Evolutionary conservation across 2,888 invertebrate species (phyloP).

Genomic region (Parochlus steinenii): DNA sequence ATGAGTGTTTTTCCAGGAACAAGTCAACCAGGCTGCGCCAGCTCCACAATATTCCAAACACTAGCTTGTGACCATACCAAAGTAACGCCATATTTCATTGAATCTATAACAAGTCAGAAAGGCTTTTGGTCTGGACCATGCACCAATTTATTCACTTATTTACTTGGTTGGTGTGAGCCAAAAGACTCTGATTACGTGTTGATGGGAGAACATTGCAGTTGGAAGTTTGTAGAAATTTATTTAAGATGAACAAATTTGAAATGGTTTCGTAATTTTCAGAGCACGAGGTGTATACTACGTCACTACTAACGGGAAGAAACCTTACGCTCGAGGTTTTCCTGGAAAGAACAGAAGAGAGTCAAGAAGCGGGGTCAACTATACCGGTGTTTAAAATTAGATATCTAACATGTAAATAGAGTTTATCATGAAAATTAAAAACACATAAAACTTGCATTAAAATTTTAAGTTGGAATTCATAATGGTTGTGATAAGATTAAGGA

Average conservation of each 20-base stretch:
- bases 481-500: too few species aligned
- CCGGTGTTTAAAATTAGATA: too few species aligned
- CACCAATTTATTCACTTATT: constrained; percentile 62
- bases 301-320: constrained; percentile 67
- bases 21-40: constrained; percentile 73
- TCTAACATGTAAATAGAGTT: too few species aligned
- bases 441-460: too few species aligned
- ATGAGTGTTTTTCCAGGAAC: too few species aligned
- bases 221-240: constrained; percentile 39
- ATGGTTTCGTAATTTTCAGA: constrained; percentile 32
- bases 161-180: constrained; percentile 71
- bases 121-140: constrained; percentile 82
- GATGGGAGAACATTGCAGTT: constrained; percentile 72
- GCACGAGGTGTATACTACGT: constrained; percentile 76
- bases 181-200: constrained; percentile 61
- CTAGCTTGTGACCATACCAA: constrained; percentile 79
- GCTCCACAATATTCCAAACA: constrained; percentile 66
- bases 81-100: constrained; percentile 80
- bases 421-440: too few species aligned
- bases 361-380: too few species aligned
- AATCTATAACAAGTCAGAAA: constrained; percentile 60
- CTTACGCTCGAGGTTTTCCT: constrained; percentile 71
- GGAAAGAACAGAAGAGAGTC: constrained; percentile 32
- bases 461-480: too few species aligned
- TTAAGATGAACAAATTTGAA: not conserved